Evolutionary conservation across 1,140 invertebrate genomes (phyloP).

Genomic region (Pseudomyrmex pallidus): DNA sequence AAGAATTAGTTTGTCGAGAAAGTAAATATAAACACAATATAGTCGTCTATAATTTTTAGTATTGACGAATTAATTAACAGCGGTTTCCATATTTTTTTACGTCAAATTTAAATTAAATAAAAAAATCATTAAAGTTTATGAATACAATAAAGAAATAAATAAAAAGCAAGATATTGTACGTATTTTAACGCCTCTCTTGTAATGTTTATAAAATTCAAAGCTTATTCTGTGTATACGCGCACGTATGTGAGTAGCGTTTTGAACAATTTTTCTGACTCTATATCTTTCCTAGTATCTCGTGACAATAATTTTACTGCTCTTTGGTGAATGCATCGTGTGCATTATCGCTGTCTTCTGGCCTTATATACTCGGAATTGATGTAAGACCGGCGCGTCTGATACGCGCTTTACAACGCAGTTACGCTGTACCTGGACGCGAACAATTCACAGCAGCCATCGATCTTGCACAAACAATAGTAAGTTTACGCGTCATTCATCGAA

Average conservation of each 20-base stretch:
- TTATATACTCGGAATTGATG: conserved; percentile 90
- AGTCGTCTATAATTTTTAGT: not conserved
- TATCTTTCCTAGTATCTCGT: conserved; percentile 89
- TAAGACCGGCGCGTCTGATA: conserved; percentile 88
- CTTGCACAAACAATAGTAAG: conserved; percentile 89
- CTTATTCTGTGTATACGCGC: too few relatives aligned
- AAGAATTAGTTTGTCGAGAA: too few relatives aligned
- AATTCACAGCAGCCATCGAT: conserved; percentile 93
- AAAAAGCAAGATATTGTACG: too few relatives aligned
- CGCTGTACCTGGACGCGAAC: conserved; percentile 89
- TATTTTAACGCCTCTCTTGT: too few relatives aligned
- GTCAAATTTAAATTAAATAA: too few relatives aligned
- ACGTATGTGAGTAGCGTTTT: not conserved
- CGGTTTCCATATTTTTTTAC: too few relatives aligned
- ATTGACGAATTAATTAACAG: too few relatives aligned
- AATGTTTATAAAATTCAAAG: too few relatives aligned
- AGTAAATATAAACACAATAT: not conserved
- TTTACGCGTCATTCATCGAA: not conserved
- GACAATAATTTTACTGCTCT: conserved; percentile 88
- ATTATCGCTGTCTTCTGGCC: conserved; percentile 92
- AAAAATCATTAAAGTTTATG: too few relatives aligned
- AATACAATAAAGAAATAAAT: too few relatives aligned
- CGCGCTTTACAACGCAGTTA: conserved; percentile 91
- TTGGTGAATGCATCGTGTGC: conserved; percentile 90
- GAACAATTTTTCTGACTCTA: conserved; percentile 31